Evolutionary conservation across 2,113 vertebrate genomes (phyloP), one percentile per base, ranked within the genome.

Genomic region (Petroica traversi): DNA sequence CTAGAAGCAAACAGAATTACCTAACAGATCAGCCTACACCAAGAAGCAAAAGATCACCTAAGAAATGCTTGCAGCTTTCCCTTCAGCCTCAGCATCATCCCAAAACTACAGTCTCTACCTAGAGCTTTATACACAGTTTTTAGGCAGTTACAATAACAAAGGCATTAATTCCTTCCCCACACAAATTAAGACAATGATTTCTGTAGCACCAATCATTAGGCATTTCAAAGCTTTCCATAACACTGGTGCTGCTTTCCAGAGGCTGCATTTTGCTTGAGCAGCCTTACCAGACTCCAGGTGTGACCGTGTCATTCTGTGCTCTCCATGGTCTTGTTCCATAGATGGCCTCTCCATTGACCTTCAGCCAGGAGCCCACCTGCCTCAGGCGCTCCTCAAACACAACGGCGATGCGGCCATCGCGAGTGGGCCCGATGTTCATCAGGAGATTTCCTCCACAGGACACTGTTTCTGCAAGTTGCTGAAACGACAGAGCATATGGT

Each of bases 391-490:
- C 99, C 97, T 99, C 98, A 61, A 99, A 99, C 93, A 99, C 80
- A 26, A 98, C 97, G 29, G 98, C 29, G 9, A 99, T 99, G 69
- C 95, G 98, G 8, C 99, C 99, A 3, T 99, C 99, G 1, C 97
- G 98, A 9, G 99, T 99, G 64, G 99, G 99, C 3, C 99, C 99
- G 1, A 99, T 88, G 62, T 99, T 99, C 99, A 99, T 94, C 96
- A 99, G 93, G 82, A 99, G 97, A 95, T 99, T 99, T 78, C 99
- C 99, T 43, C 99, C 99, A 58, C 98, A 99, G 13, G 99, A 99
- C 61, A 99, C 99, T 0, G 99, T 99, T 97, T 99, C 98, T 57
- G 98, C 99, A 55, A 99, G 96, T 98, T 98, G 90, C 98, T 98
- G 91, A 89, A 85, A 88, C 57, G 81, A 79, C 9, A 72, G 24